phyloP scores from a whole-genome alignment of 2,888 invertebrate species.

The Urechis unicinctus region DNA sequence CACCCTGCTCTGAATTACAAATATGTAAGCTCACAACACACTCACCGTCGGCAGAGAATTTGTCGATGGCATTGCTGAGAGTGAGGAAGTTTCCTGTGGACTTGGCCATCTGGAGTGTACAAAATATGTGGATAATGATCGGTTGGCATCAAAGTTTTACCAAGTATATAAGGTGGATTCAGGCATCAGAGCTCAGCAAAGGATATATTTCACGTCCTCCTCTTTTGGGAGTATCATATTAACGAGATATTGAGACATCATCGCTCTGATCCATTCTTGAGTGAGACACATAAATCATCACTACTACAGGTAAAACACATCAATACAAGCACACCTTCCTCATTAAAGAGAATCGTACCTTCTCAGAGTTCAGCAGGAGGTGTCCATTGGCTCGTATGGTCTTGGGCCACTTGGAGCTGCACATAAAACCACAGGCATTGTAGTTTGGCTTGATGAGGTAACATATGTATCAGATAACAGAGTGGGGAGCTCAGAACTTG shows the following conservation, averaged over 20 bases:
- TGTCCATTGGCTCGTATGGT: constrained; percentile 92
- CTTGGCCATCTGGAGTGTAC: constrained; percentile 92
- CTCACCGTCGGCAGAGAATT: constrained; percentile 90
- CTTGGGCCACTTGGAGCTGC: constrained; percentile 67
- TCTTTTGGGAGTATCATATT: background rate
- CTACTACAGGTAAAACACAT: no score
- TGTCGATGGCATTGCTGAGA: constrained; percentile 76
- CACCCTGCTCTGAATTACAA: no score
- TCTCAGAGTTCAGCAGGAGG: constrained; percentile 87
- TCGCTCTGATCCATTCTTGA: background rate
- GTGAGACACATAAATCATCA: background rate
- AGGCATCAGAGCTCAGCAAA: no score
- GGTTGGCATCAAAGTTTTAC: background rate
- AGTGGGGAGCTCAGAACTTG: no score
- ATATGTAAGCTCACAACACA: background rate
- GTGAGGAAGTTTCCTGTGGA: constrained; percentile 98
- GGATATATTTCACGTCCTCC: no score
- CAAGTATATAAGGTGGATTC: background rate
- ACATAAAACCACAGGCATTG: constrained; percentile 12
- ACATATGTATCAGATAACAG: no score
- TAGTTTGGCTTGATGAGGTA: no score
- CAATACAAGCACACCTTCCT: no score
- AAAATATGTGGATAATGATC: no score
- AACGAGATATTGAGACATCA: background rate
- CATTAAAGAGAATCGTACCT: no score